These are phyloP conservation scores for Peromyscus attwateri DNA, from an alignment of 2,797 vertebrate species.

Conservation along the genomic window DNA sequence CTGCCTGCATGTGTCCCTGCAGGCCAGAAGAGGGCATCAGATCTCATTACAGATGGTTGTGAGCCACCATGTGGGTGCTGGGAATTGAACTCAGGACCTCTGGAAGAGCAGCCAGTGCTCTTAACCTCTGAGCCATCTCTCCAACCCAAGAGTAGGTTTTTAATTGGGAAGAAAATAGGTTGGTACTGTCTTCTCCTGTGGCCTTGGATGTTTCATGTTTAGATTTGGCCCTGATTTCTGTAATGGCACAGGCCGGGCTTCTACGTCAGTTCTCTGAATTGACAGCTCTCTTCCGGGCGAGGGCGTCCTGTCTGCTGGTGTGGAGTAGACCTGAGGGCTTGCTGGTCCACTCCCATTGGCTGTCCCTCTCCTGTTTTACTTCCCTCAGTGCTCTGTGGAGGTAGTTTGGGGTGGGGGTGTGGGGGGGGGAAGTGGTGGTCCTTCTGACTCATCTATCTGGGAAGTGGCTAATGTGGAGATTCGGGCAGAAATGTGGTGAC, in stretches of 20 bases:
- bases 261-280: not conserved
- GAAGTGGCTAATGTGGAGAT: not conserved
- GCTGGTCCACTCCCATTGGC: not conserved
- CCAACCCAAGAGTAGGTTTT: not conserved
- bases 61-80: no score
- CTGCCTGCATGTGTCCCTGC: no score
- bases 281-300: not conserved
- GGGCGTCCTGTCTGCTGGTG: not conserved
- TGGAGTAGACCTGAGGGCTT: not conserved
- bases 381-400: not conserved
- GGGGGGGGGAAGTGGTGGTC: not conserved
- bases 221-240: slow-evolving; percentile 40
- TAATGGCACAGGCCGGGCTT: not conserved
- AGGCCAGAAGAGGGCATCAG: no score
- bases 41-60: no score
- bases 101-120: no score
- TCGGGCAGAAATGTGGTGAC: not conserved
- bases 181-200: not conserved
- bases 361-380: not conserved
- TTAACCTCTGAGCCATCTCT: no score
- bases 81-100: no score
- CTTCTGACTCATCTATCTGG: not conserved
- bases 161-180: not conserved
- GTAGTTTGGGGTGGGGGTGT: not conserved
- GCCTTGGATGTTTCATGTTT: not conserved